Evolutionary conservation across 2,888 invertebrate genomes (phyloP).

Genomic region (Machimus atricapillus): DNA sequence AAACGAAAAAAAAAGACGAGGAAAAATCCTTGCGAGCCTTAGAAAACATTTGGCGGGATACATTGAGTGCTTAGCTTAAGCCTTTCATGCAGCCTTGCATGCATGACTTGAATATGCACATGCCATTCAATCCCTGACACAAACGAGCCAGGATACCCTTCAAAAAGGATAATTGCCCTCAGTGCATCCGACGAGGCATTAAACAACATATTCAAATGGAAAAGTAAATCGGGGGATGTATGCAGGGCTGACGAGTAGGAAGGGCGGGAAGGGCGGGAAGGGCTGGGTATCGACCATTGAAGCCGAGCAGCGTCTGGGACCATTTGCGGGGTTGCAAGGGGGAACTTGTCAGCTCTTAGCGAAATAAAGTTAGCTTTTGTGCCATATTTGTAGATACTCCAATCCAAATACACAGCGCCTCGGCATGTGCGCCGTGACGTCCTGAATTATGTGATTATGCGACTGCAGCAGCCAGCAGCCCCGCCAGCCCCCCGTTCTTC

Average conservation of each 20-base stretch:
- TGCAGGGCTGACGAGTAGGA: neutral
- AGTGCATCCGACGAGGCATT: slow-evolving; percentile 28
- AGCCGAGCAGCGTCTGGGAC: neutral
- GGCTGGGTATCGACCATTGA: neutral
- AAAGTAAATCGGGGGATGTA: neutral
- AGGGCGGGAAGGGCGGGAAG: neutral
- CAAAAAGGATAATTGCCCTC: slow-evolving; percentile 24
- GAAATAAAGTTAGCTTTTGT: slow-evolving; percentile 19
- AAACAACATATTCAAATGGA: slow-evolving; percentile 27
- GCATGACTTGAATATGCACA: neutral
- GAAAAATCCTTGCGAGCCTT: neutral
- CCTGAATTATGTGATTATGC: slow-evolving; percentile 10
- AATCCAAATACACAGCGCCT: neutral
- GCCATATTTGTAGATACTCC: neutral
- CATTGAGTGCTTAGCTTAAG: neutral
- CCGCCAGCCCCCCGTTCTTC: neutral
- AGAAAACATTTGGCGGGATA: neutral
- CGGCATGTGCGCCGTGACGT: neutral
- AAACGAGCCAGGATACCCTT: slow-evolving; percentile 2
- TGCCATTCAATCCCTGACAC: neutral
- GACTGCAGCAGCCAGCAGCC: neutral
- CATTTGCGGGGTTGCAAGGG: neutral
- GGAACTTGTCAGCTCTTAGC: slow-evolving; percentile 15
- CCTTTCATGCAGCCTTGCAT: neutral
- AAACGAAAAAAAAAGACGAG: neutral